Evolutionary conservation across 1,140 invertebrate genomes (phyloP).

Genomic region (Hermatobates lingyangjiaoensis): DNA sequence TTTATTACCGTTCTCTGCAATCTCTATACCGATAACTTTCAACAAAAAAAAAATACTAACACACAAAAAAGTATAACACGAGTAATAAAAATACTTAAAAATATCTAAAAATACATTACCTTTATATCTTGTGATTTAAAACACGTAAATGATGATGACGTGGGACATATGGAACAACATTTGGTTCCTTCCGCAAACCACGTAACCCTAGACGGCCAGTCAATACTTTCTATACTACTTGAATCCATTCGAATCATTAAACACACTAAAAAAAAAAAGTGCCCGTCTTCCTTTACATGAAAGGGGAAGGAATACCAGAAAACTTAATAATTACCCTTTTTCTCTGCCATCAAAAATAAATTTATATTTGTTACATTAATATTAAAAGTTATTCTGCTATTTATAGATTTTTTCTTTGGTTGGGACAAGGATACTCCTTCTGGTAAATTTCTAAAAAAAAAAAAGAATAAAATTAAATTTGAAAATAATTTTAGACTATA

Average conservation of each 20-base stretch:
- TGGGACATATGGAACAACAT: slow-evolving; percentile 22
- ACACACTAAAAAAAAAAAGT: slow-evolving; percentile 27
- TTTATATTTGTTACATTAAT: slow-evolving; percentile 39
- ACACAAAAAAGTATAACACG: too few species aligned
- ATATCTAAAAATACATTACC: slow-evolving; percentile 10
- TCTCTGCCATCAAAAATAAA: slow-evolving; percentile 39
- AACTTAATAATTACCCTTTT: slow-evolving; percentile 29
- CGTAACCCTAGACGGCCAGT: slow-evolving; percentile 21
- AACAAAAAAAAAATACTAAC: too few species aligned
- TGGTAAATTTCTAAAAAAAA: neutral
- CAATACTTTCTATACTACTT: slow-evolving; percentile 24
- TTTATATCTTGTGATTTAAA: slow-evolving; percentile 28
- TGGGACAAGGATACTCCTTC: too few species aligned
- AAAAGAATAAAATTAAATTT: neutral
- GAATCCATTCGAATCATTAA: slow-evolving; percentile 35
- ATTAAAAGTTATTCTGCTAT: slow-evolving; percentile 9
- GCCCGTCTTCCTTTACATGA: slow-evolving; percentile 3
- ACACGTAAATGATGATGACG: slow-evolving; percentile 26
- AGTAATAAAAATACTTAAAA: too few species aligned
- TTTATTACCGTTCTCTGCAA: too few species aligned
- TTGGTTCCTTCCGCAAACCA: slow-evolving; percentile 24
- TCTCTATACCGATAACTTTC: too few species aligned
- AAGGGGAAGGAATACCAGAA: neutral
- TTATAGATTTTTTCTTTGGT: slow-evolving; percentile 1
- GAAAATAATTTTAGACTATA: too few species aligned